Percentiles rank a stretch among this genome's conserved stretches.
These are phyloP conservation scores for Phacellophora camtschatica DNA, from an alignment of 30 jellyfish, hydroid and myxozoan species.

Conservation along the genomic window DNA sequence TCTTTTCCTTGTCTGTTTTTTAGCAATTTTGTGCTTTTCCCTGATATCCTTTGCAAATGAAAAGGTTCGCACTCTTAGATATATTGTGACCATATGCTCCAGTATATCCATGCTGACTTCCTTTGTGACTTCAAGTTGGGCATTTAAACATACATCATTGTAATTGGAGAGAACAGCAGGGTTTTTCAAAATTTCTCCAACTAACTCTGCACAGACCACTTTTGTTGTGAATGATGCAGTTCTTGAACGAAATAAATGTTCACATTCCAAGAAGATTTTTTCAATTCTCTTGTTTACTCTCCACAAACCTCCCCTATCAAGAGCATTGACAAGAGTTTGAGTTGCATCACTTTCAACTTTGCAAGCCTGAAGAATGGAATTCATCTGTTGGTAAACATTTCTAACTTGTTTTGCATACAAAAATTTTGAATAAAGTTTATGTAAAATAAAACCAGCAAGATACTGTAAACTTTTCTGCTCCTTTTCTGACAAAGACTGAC, in stretches of 20 bases:
- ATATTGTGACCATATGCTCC: too few species aligned
- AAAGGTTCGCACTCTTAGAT: too few species aligned
- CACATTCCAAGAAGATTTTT: background rate
- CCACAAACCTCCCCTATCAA: background rate
- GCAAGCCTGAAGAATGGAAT: background rate
- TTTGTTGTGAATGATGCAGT: background rate
- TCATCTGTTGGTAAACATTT: background rate
- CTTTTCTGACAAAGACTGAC: conserved; percentile 20
- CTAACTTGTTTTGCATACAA: background rate
- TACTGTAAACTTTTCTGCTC: conserved; percentile 19
- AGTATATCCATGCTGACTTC: background rate
- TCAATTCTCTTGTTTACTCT: background rate
- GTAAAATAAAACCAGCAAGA: conserved; percentile 8
- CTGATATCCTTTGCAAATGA: too few species aligned
- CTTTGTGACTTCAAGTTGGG: conserved; percentile 30
- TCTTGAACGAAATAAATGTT: conserved; percentile 5
- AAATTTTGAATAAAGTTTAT: conserved; percentile 22
- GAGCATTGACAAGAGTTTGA: background rate
- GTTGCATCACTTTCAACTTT: background rate
- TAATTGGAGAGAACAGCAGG: background rate
- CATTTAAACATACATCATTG: background rate
- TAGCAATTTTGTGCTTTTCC: background rate
- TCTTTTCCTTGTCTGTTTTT: conserved; percentile 14
- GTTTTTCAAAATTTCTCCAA: background rate
- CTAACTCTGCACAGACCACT: background rate